Evolutionary conservation across 1,140 invertebrate species (phyloP).

Genomic region (Phocides pigmalion): DNA sequence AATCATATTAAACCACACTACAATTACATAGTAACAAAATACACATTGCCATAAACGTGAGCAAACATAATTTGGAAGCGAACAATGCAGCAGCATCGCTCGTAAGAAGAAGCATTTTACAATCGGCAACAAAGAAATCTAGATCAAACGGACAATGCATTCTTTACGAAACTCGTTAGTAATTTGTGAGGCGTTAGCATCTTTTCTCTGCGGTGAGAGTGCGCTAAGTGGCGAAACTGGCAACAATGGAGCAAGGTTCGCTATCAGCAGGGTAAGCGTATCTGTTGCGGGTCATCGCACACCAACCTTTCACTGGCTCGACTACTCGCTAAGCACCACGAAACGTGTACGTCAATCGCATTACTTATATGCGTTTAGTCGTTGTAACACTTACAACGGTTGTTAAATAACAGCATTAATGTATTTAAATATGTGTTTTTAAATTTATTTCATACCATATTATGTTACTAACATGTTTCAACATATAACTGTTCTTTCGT

Average conservation of each 20-base stretch:
- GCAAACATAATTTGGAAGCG: constrained; percentile 38
- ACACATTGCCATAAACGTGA: constrained; percentile 12
- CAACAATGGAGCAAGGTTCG: constrained; percentile 63
- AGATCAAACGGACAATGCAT: constrained; percentile 75
- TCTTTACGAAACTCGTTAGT: constrained; percentile 75
- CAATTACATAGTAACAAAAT: constrained; percentile 3
- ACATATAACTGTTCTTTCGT: too few species aligned
- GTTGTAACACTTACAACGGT: too few species aligned
- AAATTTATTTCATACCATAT: too few species aligned
- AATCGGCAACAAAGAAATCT: constrained; percentile 63
- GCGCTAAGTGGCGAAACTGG: constrained; percentile 73
- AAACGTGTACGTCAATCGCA: background rate
- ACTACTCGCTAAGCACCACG: background rate
- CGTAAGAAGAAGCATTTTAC: constrained; percentile 50
- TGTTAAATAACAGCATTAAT: too few species aligned
- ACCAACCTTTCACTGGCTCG: constrained; percentile 67
- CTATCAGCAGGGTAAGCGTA: constrained; percentile 49
- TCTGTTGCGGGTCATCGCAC: constrained; percentile 64
- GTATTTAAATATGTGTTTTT: too few species aligned
- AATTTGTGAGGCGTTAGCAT: constrained; percentile 68
- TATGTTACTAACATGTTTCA: too few species aligned
- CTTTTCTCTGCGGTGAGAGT: constrained; percentile 75
- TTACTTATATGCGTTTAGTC: background rate
- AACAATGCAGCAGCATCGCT: constrained; percentile 50
- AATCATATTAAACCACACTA: constrained; percentile 8